Evolutionary conservation across 2,113 vertebrate species (phyloP).

Genomic region (Plecotus auritus): DNA sequence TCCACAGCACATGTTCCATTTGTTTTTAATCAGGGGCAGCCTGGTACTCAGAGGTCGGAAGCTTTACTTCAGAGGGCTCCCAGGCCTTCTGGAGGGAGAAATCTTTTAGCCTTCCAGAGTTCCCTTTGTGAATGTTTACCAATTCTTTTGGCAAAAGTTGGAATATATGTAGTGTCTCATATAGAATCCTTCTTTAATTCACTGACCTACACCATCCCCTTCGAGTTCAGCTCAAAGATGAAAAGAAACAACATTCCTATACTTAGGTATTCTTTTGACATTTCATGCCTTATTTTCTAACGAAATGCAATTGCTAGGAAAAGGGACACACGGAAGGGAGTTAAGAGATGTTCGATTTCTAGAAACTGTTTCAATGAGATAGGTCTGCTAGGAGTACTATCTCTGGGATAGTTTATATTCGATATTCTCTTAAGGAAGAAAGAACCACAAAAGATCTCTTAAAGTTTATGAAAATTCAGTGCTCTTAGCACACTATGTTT

Average conservation of each 20-base stretch:
- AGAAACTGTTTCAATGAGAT: constrained; percentile 1
- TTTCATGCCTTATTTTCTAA: neutral
- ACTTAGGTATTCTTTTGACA: neutral
- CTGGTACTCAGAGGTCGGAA: constrained; percentile 52
- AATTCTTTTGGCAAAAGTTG: constrained; percentile 51
- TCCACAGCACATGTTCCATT: constrained; percentile 58
- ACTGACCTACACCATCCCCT: neutral
- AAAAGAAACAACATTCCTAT: neutral
- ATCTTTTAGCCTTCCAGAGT: constrained; percentile 44
- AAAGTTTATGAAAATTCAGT: neutral
- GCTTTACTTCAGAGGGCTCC: constrained; percentile 61
- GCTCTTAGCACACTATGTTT: neutral
- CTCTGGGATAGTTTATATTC: neutral
- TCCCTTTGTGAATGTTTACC: constrained; percentile 64
- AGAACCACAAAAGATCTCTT: neutral
- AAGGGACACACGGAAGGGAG: neutral
- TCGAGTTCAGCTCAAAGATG: neutral
- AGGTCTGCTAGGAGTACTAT: neutral
- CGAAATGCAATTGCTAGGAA: neutral
- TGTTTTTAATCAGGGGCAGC: constrained; percentile 71
- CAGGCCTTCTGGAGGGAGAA: neutral
- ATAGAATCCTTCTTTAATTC: constrained; percentile 23
- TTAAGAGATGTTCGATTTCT: neutral
- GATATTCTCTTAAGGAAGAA: neutral
- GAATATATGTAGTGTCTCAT: constrained; percentile 20